Percentiles rank a stretch among this genome's conserved stretches.
Evolutionary conservation across 1,140 invertebrate species (phyloP).

Genomic region (Drosophila santomea): DNA sequence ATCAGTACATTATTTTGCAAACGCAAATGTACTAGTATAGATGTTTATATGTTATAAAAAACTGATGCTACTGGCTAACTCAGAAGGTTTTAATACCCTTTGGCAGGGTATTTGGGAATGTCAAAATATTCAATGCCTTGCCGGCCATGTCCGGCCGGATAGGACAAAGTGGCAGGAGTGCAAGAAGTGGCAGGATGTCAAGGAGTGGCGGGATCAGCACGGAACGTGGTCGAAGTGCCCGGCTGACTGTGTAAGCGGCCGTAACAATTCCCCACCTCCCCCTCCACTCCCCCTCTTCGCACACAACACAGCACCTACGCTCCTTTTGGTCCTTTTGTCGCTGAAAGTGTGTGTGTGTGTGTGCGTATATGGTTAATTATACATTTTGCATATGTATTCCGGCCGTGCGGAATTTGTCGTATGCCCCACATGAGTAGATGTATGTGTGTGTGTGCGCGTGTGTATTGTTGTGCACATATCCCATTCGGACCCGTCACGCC

Average conservation of each 20-base stretch:
- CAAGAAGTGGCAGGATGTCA: neutral
- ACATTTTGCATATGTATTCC: conserved; percentile 65
- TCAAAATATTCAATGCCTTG: conserved; percentile 59
- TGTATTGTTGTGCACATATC: conserved; percentile 60
- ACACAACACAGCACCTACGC: neutral
- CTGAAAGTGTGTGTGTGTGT: conserved; percentile 13
- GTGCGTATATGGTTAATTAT: conserved; percentile 74
- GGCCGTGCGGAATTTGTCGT: conserved; percentile 24
- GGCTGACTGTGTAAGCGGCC: conserved; percentile 72
- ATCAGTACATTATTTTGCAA: no score
- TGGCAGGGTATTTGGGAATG: conserved; percentile 35
- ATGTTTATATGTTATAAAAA: no score
- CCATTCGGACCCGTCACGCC: conserved; percentile 51
- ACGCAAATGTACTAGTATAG: no score
- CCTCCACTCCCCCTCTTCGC: conserved; percentile 14
- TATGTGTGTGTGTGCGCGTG: conserved; percentile 5
- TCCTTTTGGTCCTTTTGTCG: conserved; percentile 36
- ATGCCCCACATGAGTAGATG: neutral
- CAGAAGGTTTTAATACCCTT: neutral
- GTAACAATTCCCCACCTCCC: conserved; percentile 62
- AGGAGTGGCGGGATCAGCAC: conserved; percentile 24
- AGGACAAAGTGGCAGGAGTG: conserved; percentile 8
- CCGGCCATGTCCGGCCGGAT: conserved; percentile 37
- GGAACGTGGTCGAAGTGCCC: conserved; percentile 53
- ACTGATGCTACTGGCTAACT: no score